Conservation (phyloP, 2,113 vertebrate genomes). For the Grammomys dolichurus region DNA sequence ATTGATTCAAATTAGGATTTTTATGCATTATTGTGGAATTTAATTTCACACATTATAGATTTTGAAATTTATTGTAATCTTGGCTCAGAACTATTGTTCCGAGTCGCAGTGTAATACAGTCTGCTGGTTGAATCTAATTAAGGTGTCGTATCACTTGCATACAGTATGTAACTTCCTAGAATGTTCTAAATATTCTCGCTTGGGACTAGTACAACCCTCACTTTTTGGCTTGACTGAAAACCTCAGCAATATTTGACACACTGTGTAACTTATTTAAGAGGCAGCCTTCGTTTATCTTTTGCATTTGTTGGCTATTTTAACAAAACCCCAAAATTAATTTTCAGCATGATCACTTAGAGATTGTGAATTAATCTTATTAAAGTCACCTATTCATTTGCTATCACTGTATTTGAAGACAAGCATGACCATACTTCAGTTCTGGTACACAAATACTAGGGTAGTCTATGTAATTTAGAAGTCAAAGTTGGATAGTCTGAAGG, state of each 20-base stretch:
- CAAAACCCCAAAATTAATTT: constrained; percentile 53
- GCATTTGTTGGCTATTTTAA: constrained; percentile 68
- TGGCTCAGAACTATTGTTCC: constrained; percentile 77
- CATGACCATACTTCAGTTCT: constrained; percentile 46
- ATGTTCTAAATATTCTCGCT: constrained; percentile 67
- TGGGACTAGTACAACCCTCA: constrained; percentile 68
- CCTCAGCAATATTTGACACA: constrained; percentile 48
- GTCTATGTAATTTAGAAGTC: constrained; percentile 32
- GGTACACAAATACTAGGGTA: constrained; percentile 60
- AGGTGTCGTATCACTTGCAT: constrained; percentile 66
- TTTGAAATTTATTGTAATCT: constrained; percentile 80
- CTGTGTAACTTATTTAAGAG: constrained; percentile 56
- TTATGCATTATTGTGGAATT: constrained; percentile 77
- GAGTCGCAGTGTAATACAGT: constrained; percentile 76
- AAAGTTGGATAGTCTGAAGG: constrained; percentile 51
- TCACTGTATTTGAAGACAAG: constrained; percentile 52
- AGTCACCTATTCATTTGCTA: constrained; percentile 63
- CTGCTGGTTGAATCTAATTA: constrained; percentile 82
- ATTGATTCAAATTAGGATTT: constrained; percentile 81
- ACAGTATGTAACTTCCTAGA: constrained; percentile 72
- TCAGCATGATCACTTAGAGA: constrained; percentile 47
- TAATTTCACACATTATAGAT: constrained; percentile 84
- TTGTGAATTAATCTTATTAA: constrained; percentile 42
- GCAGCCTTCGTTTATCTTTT: constrained; percentile 40
- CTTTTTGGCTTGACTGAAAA: constrained; percentile 71